phyloP scores from a whole-genome alignment of 2,888 invertebrate genomes.

The Fragum sueziense region DNA sequence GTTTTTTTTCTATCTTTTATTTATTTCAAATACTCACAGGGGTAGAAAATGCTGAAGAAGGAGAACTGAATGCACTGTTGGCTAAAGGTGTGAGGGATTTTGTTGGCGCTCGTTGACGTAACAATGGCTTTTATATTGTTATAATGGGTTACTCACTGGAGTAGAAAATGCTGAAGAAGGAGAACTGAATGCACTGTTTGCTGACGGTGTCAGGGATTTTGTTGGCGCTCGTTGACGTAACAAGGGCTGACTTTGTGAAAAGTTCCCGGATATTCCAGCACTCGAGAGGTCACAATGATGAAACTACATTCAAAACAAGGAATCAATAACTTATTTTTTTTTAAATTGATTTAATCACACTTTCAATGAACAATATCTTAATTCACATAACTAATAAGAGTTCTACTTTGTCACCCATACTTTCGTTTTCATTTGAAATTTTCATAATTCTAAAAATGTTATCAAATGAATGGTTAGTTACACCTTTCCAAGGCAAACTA shows the following conservation, averaged over 20 bases:
- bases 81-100: conserved; percentile 71
- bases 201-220: conserved; percentile 70
- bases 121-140: too few relatives aligned
- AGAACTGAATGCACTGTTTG: conserved; percentile 74
- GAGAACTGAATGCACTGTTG: conserved; percentile 73
- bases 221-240: conserved; percentile 56
- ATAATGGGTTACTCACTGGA: conserved; percentile 12
- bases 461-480: too few relatives aligned
- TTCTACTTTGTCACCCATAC: too few relatives aligned
- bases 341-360: too few relatives aligned
- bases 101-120: conserved; percentile 55
- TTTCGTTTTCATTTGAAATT: too few relatives aligned
- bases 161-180: conserved; percentile 56
- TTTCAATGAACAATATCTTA: too few relatives aligned
- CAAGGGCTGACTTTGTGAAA: neutral
- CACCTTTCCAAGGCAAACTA: too few relatives aligned
- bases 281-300: neutral
- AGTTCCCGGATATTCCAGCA: neutral
- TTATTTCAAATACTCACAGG: conserved; percentile 16
- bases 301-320: neutral
- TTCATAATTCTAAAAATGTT: too few relatives aligned
- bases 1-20: too few relatives aligned
- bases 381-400: too few relatives aligned
- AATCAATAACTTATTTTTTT: neutral
- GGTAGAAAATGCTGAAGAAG: too few relatives aligned